These are phyloP conservation scores for Schizaphis graminum DNA, from an alignment of 2,888 invertebrate genomes.

Conservation along the genomic window DNA sequence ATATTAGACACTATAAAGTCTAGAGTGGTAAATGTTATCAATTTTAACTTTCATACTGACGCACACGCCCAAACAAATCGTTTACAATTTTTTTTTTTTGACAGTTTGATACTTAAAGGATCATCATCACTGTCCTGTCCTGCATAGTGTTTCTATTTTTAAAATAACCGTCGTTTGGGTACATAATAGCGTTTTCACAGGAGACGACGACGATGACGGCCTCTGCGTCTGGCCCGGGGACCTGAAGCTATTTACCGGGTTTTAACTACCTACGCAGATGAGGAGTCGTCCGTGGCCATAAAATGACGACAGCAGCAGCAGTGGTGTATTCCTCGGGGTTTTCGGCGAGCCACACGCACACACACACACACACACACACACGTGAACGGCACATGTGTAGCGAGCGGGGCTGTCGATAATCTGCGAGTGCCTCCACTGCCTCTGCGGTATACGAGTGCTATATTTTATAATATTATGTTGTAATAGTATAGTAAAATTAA, in stretches of 20 bases:
- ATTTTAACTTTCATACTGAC: not conserved
- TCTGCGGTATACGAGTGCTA: not conserved
- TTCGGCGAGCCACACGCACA: slow-evolving; percentile 26
- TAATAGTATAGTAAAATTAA: not conserved
- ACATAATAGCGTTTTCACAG: not conserved
- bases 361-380: slow-evolving; percentile 46
- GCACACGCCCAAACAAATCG: not conserved
- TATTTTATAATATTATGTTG: not conserved
- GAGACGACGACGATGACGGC: not conserved
- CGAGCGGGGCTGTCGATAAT: slow-evolving; percentile 53
- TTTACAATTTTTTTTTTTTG: not conserved
- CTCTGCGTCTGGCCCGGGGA: not conserved
- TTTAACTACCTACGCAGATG: slow-evolving; percentile 47
- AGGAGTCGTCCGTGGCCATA: not conserved
- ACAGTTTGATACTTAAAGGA: not conserved
- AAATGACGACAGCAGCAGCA: not conserved
- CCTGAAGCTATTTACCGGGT: not conserved
- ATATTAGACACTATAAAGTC: not conserved
- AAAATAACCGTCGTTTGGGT: slow-evolving; percentile 30
- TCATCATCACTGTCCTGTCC: not conserved
- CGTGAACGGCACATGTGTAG: slow-evolving; percentile 43
- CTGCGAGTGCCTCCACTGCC: not conserved
- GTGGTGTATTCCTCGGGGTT: slow-evolving; percentile 31
- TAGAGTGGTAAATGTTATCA: not conserved
- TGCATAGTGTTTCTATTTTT: not conserved